Evolutionary conservation across 2,113 vertebrate genomes (phyloP).

Genomic region (Vidua macroura): DNA sequence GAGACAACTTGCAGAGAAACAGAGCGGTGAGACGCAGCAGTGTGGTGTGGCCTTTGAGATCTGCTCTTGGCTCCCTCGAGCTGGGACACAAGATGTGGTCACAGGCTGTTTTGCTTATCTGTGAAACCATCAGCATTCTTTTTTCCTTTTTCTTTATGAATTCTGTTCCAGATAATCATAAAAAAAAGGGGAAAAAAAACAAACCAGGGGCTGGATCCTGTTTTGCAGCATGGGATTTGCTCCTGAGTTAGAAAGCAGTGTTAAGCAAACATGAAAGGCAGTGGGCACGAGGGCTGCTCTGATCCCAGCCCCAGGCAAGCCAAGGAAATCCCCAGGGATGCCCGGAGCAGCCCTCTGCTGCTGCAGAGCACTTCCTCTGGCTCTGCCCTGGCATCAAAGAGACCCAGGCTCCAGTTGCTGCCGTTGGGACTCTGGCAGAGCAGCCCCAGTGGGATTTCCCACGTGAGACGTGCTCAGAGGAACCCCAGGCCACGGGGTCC

Average conservation of each 20-base stretch:
- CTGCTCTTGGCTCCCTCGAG: neutral
- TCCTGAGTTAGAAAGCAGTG: neutral
- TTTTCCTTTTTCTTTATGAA: neutral
- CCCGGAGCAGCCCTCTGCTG: neutral
- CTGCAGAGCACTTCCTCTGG: neutral
- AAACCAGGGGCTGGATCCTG: neutral
- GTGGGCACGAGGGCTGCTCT: neutral
- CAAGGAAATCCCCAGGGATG: neutral
- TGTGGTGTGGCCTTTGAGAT: rapidly evolving
- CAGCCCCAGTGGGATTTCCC: neutral
- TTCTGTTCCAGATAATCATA: neutral
- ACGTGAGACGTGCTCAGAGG: rapidly evolving
- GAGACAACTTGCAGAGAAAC: neutral
- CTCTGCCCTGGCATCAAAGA: neutral
- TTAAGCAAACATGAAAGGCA: neutral
- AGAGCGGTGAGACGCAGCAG: rapidly evolving
- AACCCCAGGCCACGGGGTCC: rapidly evolving
- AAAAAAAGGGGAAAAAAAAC: rapidly evolving
- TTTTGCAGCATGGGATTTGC: neutral
- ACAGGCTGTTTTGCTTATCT: neutral
- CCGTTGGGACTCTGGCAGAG: neutral
- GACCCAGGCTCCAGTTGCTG: neutral
- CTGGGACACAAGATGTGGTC: rapidly evolving
- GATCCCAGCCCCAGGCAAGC: neutral
- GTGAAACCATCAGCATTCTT: neutral